These are phyloP conservation scores for Laticauda colubrina DNA, from an alignment of 2,113 vertebrate species.

Conservation along the genomic window DNA sequence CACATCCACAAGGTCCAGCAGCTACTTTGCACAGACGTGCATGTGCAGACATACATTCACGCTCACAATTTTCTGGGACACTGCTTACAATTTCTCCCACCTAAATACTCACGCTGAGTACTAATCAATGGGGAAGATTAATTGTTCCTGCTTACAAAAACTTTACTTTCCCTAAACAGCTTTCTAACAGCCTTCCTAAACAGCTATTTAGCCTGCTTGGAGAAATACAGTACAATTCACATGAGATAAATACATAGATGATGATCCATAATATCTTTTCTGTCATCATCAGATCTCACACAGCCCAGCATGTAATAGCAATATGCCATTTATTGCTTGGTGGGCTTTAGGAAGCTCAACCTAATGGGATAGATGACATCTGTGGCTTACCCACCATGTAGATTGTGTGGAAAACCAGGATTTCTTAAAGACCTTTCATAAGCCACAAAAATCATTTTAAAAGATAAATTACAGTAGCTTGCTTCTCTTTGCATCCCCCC, in stretches of 20 bases:
- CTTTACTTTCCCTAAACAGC: background rate
- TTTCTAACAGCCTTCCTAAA: background rate
- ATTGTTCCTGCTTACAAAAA: background rate
- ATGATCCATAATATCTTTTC: background rate
- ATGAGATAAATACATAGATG: background rate
- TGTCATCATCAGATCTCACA: background rate
- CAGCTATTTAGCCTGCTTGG: background rate
- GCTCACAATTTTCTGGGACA: background rate
- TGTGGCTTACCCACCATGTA: background rate
- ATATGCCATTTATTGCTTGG: background rate
- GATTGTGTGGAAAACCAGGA: background rate
- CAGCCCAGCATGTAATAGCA: background rate
- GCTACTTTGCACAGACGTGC: background rate
- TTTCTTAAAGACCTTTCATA: background rate
- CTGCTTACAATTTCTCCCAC: background rate
- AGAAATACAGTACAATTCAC: background rate
- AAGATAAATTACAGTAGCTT: background rate
- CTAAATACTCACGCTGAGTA: background rate
- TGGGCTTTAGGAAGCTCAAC: background rate
- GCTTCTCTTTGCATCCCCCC: background rate
- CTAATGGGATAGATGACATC: background rate
- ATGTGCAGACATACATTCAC: background rate
- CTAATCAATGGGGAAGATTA: background rate
- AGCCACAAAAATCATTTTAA: background rate
- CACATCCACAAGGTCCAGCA: background rate